Evolutionary conservation across 2,797 vertebrate species (phyloP).

Genomic region (Danio choprae): DNA sequence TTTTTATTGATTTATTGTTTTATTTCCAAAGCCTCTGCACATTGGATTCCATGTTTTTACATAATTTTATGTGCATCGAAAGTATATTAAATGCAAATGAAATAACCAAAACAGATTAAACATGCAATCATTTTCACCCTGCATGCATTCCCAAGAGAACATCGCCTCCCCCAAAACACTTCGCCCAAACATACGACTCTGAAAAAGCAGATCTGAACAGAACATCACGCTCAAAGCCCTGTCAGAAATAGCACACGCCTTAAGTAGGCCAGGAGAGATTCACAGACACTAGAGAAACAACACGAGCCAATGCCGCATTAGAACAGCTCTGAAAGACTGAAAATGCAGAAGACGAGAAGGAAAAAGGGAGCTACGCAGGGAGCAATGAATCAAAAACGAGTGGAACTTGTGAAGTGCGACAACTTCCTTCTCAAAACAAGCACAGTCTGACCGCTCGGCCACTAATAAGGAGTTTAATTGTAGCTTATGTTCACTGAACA

Average conservation of each 20-base stretch:
- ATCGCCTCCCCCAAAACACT: neutral
- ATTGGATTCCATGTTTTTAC: too few relatives aligned
- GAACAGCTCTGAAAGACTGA: neutral
- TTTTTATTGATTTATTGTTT: too few relatives aligned
- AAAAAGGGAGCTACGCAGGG: neutral
- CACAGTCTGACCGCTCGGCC: conserved; percentile 3
- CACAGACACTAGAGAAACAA: conserved; percentile 55
- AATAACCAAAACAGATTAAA: neutral
- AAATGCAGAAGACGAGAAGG: conserved; percentile 53
- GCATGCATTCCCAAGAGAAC: conserved; percentile 14
- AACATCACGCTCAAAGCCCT: conserved; percentile 45
- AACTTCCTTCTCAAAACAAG: conserved; percentile 26
- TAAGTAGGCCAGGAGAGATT: conserved; percentile 73
- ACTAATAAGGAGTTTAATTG: conserved; percentile 35
- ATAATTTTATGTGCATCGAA: neutral
- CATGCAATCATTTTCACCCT: neutral
- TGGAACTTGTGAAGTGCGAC: conserved; percentile 31
- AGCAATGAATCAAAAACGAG: conserved; percentile 27
- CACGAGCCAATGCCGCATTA: conserved; percentile 19
- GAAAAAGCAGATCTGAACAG: conserved; percentile 43
- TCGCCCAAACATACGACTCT: conserved; percentile 17
- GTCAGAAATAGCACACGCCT: conserved; percentile 44
- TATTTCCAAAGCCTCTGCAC: too few relatives aligned
- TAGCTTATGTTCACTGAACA: neutral
- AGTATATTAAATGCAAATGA: neutral